Conservation (phyloP, 2,888 invertebrate species). For the Rhogogaster chlorosoma region DNA sequence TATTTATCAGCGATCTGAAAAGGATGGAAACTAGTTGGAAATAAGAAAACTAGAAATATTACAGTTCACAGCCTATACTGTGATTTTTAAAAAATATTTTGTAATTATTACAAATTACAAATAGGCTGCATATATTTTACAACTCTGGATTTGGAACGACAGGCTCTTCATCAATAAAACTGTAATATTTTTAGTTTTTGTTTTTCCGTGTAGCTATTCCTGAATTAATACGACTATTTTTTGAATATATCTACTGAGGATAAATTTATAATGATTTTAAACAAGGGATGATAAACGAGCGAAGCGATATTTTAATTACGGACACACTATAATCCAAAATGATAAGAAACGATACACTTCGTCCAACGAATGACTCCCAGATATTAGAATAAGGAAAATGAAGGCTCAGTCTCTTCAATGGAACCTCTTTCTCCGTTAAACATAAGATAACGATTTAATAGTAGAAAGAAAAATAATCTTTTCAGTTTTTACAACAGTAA, state of each 20-base stretch:
- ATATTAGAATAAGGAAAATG: neutral
- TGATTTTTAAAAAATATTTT: no score
- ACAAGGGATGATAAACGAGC: neutral
- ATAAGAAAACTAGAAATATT: no score
- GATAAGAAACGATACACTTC: neutral
- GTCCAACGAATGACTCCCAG: neutral
- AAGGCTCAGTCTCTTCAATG: neutral
- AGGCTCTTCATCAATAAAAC: no score
- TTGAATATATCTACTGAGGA: neutral
- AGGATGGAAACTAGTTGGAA: no score
- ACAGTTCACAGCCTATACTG: no score
- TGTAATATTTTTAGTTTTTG: no score
- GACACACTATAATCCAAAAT: neutral
- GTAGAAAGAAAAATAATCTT: constrained; percentile 60
- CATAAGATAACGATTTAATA: constrained; percentile 53
- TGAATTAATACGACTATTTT: neutral
- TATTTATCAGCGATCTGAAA: neutral
- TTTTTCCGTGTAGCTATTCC: no score
- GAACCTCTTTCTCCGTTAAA: neutral
- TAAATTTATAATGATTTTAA: neutral
- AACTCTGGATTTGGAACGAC: no score
- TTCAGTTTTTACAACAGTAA: constrained; percentile 49
- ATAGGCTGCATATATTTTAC: no score
- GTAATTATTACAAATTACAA: no score
- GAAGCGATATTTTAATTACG: neutral